Percentiles rank a stretch among this genome's conserved stretches.
phyloP scores from a whole-genome alignment of 2,113 vertebrate species.

The Gymnocephalus cernua region DNA sequence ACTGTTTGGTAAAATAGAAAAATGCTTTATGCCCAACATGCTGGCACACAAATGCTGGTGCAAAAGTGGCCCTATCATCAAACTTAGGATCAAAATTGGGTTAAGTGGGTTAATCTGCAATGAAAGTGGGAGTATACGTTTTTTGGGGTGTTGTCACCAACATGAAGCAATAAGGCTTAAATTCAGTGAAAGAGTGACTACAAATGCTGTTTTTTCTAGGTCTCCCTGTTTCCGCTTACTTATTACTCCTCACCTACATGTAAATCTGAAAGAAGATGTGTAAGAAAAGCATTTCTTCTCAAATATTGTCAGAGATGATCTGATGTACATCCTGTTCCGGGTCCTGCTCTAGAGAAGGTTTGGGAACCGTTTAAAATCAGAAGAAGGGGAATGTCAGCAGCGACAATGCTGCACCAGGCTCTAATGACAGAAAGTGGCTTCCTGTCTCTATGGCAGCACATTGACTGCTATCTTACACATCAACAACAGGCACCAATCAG shows the following conservation, averaged over 20 bases:
- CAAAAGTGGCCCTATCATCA: slow-evolving; percentile 55
- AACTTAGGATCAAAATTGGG: slow-evolving; percentile 53
- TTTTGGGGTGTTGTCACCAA: slow-evolving; percentile 5
- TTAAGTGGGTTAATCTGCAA: slow-evolving; percentile 23
- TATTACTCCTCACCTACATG: slow-evolving; percentile 53
- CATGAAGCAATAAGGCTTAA: slow-evolving; percentile 10
- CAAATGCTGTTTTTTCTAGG: slow-evolving; percentile 1
- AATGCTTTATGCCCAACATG: background rate
- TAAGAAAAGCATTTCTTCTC: slow-evolving; percentile 44
- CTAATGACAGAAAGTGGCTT: slow-evolving; percentile 54
- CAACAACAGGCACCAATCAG: slow-evolving; percentile 58
- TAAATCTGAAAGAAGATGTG: slow-evolving; percentile 60
- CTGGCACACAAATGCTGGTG: slow-evolving; percentile 18
- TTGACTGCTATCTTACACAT: slow-evolving; percentile 44
- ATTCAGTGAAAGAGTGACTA: background rate
- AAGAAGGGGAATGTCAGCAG: slow-evolving; percentile 33
- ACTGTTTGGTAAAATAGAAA: background rate
- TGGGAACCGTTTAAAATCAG: slow-evolving; percentile 18
- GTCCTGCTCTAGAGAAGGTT: slow-evolving; percentile 11
- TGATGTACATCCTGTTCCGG: slow-evolving; percentile 49
- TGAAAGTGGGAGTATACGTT: background rate
- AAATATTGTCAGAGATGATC: slow-evolving; percentile 21
- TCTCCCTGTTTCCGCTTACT: slow-evolving; percentile 13
- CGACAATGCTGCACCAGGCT: slow-evolving; percentile 36
- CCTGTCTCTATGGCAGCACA: slow-evolving; percentile 67